Base-by-base conservation (phyloP, 2,888 invertebrate species). In the Eueremaeus valkanovi region DNA sequence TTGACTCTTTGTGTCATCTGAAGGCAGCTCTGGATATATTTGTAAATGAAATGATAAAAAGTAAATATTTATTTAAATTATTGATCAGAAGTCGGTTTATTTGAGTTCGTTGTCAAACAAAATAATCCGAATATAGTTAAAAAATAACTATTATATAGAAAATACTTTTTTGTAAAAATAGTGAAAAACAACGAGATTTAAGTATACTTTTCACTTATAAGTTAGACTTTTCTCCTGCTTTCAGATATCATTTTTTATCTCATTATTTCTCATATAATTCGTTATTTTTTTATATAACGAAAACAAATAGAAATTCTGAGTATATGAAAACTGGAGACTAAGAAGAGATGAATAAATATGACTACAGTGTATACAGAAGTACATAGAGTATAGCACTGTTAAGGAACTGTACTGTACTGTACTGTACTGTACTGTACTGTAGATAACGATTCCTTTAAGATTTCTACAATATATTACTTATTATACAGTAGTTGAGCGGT, bases 1-100 rank as follows among this genome's bases (percentile, higher is more conserved):
- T 24, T 68, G 68, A 68, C 68, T 40, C 40, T 40, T 36, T 13
- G 40, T 68, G n/a, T 68, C 68, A 33, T 68, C 40, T 3, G 68
- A 68, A 8, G 68, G 42, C 42, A 40, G 68, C 3, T 68, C 68
- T 40, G 61, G 2, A n/a, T 33, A n/a, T 58, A n/a, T 49, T 49
- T 49, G 3, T 11, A 16, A 49, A 49, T n/a, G 18, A 61, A 61
- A n/a, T 24, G 18, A 33, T 3, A 58, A 58, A n/a, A 21, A 61
- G n/a, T 36, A 5, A 61, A 61, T 31, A 61, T 61, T 33, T 61
- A 61, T 61, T 61, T 31, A 61, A 31, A 61, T 58, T 13, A 55
- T 61, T 31, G 31, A 61, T 61, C 33, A 31, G 5, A 31, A 61
- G 18, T 33, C 31, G 18, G 61, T 58, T 61, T 61, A 31, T 33